Evolutionary conservation across 2,797 vertebrate genomes (phyloP).

Genomic region (Hafferia zeledoni): DNA sequence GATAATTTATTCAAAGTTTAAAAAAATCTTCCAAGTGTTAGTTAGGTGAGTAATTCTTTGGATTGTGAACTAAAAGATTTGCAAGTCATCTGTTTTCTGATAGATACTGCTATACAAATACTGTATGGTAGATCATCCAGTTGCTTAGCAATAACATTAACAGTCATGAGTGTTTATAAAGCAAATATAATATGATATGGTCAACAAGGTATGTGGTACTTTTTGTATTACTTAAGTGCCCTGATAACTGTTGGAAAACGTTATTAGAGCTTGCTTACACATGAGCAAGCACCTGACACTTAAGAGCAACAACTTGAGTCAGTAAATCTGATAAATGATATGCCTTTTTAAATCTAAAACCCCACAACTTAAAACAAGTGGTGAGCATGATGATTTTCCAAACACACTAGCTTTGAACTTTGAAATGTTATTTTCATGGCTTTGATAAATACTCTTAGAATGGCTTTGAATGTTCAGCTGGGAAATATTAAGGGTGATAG

Average conservation of each 20-base stretch:
- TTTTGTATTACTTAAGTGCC: slow-evolving; percentile 52
- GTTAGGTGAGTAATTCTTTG: not conserved
- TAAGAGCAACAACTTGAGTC: slow-evolving; percentile 34
- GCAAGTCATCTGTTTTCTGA: not conserved
- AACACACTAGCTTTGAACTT: slow-evolving; percentile 25
- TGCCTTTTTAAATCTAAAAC: slow-evolving; percentile 15
- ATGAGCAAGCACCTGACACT: slow-evolving; percentile 43
- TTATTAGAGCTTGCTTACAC: slow-evolving; percentile 13
- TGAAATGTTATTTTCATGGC: slow-evolving; percentile 15
- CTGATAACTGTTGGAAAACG: slow-evolving; percentile 49
- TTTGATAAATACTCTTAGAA: slow-evolving; percentile 9
- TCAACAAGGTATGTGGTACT: slow-evolving; percentile 57
- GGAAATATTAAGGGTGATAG: not conserved
- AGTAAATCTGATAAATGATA: slow-evolving; percentile 31
- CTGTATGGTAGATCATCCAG: not conserved
- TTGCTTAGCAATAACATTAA: slow-evolving; percentile 62
- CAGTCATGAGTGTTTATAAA: slow-evolving; percentile 56
- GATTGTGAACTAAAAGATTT: not conserved
- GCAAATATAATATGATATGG: slow-evolving; percentile 48
- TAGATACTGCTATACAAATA: slow-evolving; percentile 24
- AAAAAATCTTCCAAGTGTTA: not conserved
- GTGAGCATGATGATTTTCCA: not conserved
- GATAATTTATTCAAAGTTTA: not conserved
- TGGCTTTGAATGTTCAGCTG: not conserved
- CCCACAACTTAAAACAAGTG: not conserved